Evolutionary conservation across 1,140 invertebrate genomes (phyloP).

Genomic region (Drosophila parabipectinata): DNA sequence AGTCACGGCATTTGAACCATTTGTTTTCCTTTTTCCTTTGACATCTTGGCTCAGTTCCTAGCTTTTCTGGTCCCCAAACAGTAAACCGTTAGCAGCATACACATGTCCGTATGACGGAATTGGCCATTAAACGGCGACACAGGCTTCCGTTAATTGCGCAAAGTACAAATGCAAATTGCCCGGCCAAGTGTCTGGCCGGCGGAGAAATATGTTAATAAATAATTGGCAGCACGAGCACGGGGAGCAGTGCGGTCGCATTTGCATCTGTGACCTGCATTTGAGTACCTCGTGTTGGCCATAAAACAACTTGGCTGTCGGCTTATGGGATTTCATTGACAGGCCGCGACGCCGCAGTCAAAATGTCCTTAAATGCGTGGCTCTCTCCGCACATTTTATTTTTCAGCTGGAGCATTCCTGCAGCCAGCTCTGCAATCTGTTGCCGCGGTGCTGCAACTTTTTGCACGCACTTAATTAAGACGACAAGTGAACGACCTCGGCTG

Average conservation of each 20-base stretch:
- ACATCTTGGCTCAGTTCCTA: neutral
- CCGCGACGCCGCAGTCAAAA: conserved; percentile 67
- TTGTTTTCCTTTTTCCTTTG: conserved; percentile 46
- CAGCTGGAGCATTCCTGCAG: neutral
- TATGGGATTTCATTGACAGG: conserved; percentile 74
- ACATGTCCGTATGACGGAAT: conserved; percentile 36
- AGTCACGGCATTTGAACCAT: conserved; percentile 80
- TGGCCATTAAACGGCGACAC: conserved; percentile 39
- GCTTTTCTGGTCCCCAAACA: conserved; percentile 4
- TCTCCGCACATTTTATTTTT: conserved; percentile 3
- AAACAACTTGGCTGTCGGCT: conserved; percentile 65
- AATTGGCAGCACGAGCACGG: conserved; percentile 46
- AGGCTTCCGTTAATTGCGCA: conserved; percentile 54
- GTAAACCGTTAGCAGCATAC: conserved; percentile 62
- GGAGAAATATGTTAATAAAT: conserved; percentile 59
- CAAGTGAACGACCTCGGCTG: conserved; percentile 78
- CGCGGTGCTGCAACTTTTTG: conserved; percentile 39
- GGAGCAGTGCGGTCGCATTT: conserved; percentile 16
- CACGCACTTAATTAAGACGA: conserved; percentile 79
- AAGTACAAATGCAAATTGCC: conserved; percentile 46
- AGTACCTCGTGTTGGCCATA: conserved; percentile 32
- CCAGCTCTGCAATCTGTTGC: conserved; percentile 30
- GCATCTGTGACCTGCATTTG: conserved; percentile 54
- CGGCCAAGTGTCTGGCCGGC: conserved; percentile 1
- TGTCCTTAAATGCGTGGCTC: conserved; percentile 55